Evolutionary conservation across 2,888 invertebrate genomes (phyloP), one percentile per base, ranked within the genome.

Genomic region (Mesoligia furuncula): DNA sequence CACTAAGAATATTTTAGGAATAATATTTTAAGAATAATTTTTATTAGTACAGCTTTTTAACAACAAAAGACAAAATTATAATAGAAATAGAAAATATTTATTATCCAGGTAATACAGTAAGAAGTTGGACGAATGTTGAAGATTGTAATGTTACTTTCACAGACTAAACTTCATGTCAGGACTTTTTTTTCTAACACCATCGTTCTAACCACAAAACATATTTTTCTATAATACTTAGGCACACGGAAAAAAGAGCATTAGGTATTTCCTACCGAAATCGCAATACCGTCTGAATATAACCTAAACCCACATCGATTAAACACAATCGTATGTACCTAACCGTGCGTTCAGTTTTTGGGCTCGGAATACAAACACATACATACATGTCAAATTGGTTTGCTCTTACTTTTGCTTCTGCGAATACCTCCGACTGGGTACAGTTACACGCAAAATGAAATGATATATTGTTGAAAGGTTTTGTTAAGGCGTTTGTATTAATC

Each of bases 361-460:
- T 69, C 83, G 83, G 69, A 74, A 42, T 84, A 86, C 90, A 92
- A 90, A 90, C 87, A 89, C 87, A 94, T 93, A 94, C 90, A 92
- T 83, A 88, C 87, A 90, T 74, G 78, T 76, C 90, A 91, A 93
- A 94, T 94, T 91, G 90, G 90, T 93, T 93, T 93, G 91, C 85
- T 91, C 89, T 91, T 91, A 90, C 93, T 92, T 94, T 90, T 91
- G 91, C 91, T 95, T 94, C 94, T 91, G 86, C 88, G 94, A 95
- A 95, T 89, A 87, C 86, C 87, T 85, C 92, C 90, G 82, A 89
- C 91, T 74, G 87, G 7, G 93, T 93, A 95, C 93, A 87, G 81
- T 90, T 86, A 80, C n/a, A 59, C 1, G 48, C 77, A 82, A 83
- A 83, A 84, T n/a, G 65, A 59, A 87, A 86, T 85, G 77, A 77